Conservation (phyloP, 2,113 vertebrate species). For the Campylomormyrus numenius region DNA sequence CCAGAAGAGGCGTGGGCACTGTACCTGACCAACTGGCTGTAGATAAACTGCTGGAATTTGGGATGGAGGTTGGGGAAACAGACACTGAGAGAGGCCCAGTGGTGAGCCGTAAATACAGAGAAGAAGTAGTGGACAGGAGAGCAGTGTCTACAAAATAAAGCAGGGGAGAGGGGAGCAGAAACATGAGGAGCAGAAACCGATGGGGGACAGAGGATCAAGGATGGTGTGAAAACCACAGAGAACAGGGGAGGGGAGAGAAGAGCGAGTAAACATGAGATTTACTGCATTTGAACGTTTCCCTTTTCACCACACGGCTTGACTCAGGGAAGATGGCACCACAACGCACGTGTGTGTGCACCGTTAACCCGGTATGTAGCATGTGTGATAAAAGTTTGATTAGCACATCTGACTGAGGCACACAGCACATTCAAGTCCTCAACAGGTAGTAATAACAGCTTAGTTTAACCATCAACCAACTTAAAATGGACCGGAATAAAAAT, state of each 20-base stretch:
- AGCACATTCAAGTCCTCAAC: background rate
- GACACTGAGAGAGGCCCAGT: conserved; percentile 98
- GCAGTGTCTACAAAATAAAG: conserved; percentile 83
- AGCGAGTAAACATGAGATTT: conserved; percentile 21
- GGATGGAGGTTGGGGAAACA: conserved; percentile 98
- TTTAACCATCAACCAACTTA: background rate
- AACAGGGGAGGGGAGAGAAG: conserved; percentile 22
- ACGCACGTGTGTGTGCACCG: background rate
- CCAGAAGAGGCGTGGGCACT: conserved; percentile 56
- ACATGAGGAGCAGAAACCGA: conserved; percentile 45
- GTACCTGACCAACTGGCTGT: conserved; percentile 99
- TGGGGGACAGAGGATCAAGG: conserved; percentile 58
- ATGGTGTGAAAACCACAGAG: conserved; percentile 48
- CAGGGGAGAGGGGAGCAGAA: conserved; percentile 29
- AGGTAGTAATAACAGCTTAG: background rate
- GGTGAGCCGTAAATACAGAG: conserved; percentile 98
- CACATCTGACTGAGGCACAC: background rate
- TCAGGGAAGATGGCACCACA: background rate
- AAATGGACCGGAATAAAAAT: background rate
- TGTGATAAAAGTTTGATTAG: background rate
- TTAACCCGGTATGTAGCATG: background rate
- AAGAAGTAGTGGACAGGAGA: conserved; percentile 99
- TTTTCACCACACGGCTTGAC: conserved; percentile 16
- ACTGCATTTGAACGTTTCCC: conserved; percentile 21
- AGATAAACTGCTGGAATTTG: conserved; percentile 99